Evolutionary conservation across 2,797 vertebrate species (phyloP).

Genomic region (Chaenodraco wilsoni): DNA sequence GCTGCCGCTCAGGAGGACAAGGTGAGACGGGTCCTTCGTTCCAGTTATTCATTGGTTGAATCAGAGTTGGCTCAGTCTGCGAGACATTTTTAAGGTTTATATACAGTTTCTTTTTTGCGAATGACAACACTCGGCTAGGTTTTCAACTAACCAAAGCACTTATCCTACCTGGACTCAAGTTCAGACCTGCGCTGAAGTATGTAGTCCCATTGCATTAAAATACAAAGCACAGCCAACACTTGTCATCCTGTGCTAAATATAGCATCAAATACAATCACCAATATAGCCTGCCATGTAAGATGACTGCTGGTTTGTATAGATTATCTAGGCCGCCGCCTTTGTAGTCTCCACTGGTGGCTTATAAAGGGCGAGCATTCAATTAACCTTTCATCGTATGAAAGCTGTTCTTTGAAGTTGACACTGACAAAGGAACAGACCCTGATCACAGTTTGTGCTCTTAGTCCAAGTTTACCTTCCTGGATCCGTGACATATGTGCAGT

Average conservation of each 20-base stretch:
- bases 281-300: conserved; percentile 49
- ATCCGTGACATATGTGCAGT: conserved; percentile 30
- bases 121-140: neutral
- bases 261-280: conserved; percentile 44
- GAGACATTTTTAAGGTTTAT: neutral
- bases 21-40: conserved; percentile 65
- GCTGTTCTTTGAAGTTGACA: conserved; percentile 48
- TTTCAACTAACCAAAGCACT: conserved; percentile 8
- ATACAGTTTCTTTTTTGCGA: neutral
- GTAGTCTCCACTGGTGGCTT: conserved; percentile 32
- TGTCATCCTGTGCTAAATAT: conserved; percentile 59
- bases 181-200: conserved; percentile 18
- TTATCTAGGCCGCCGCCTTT: conserved; percentile 58
- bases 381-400: conserved; percentile 22
- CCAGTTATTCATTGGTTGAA: neutral
- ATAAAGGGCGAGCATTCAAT: conserved; percentile 29
- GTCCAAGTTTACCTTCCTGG: conserved; percentile 5
- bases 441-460: conserved; percentile 23
- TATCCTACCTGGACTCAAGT: conserved; percentile 24
- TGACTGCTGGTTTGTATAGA: conserved; percentile 48
- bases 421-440: conserved; percentile 8
- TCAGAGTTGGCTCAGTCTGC: conserved; percentile 1
- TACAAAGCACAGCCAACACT: conserved; percentile 39
- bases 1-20: conserved; percentile 72
- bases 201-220: conserved; percentile 29